Evolutionary conservation across 2,888 invertebrate species (phyloP).

Genomic region (Tachina grossa): DNA sequence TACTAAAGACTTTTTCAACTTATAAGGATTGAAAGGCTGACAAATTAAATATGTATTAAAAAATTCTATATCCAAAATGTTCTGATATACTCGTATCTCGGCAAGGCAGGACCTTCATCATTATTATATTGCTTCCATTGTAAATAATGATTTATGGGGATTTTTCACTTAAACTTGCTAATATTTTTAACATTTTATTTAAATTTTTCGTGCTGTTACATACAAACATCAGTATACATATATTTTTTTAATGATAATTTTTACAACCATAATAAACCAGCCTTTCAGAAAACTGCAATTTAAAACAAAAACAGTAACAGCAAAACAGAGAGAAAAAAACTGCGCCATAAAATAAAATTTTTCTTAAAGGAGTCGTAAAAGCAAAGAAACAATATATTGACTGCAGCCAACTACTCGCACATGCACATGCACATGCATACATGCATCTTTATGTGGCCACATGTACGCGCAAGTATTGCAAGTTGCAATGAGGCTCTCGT

Average conservation of each 20-base stretch:
- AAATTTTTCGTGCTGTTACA: conserved; percentile 8
- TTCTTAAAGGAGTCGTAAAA: conserved; percentile 33
- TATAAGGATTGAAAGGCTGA: too few relatives aligned
- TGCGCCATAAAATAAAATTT: conserved; percentile 55
- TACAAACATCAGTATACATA: conserved; percentile 10
- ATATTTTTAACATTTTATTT: conserved; percentile 40
- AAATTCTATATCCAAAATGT: background rate
- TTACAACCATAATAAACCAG: conserved; percentile 62
- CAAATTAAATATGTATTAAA: too few relatives aligned
- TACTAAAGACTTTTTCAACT: too few relatives aligned
- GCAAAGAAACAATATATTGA: conserved; percentile 29
- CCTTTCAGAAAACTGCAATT: conserved; percentile 59
- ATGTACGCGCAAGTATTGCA: background rate
- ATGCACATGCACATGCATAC: background rate
- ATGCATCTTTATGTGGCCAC: too few relatives aligned
- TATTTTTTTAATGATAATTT: conserved; percentile 53
- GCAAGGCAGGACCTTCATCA: background rate
- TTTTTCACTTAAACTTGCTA: conserved; percentile 53
- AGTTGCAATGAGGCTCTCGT: conserved; percentile 47
- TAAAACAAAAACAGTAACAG: conserved; percentile 29
- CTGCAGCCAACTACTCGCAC: background rate
- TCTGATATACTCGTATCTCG: background rate
- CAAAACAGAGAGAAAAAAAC: conserved; percentile 34
- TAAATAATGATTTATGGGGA: conserved; percentile 42
- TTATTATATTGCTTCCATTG: background rate